These are phyloP conservation scores for Meganola albula DNA, from an alignment of 2,888 invertebrate species.

Conservation along the genomic window DNA sequence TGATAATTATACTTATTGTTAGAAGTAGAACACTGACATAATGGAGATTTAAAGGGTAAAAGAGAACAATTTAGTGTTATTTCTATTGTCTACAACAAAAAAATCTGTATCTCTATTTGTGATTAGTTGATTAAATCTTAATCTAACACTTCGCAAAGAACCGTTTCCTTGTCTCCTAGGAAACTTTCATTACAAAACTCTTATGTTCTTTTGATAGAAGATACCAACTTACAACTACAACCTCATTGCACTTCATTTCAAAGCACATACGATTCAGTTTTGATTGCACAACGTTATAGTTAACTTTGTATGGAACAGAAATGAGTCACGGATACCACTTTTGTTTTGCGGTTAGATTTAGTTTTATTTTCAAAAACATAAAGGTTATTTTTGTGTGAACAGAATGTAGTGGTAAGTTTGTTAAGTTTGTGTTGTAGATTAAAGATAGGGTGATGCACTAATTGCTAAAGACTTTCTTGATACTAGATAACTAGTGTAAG, in stretches of 20 bases:
- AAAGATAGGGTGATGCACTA: conserved; percentile 14
- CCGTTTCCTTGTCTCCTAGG: conserved; percentile 15
- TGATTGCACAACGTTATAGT: neutral
- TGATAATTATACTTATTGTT: no score
- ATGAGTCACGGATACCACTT: conserved; percentile 14
- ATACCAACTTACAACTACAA: conserved; percentile 7
- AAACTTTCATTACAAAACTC: conserved; percentile 20
- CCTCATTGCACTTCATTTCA: neutral
- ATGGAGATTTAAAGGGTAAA: no score
- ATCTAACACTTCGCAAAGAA: conserved; percentile 12
- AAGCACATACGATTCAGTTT: conserved; percentile 3
- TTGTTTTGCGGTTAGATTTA: conserved; percentile 11
- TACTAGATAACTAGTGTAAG: no score
- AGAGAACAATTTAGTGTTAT: no score
- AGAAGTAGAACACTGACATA: no score
- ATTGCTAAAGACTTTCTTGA: no score
- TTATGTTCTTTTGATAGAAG: conserved; percentile 13
- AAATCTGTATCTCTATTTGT: no score
- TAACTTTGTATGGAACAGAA: conserved; percentile 11
- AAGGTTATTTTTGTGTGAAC: no score
- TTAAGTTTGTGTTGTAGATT: conserved; percentile 6
- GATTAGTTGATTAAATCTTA: conserved; percentile 6
- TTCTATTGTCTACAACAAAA: no score
- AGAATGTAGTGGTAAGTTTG: conserved; percentile 11
- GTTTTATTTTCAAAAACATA: no score